Percentiles rank a stretch among this genome's conserved stretches.
Conservation (phyloP, 1,140 invertebrate species). For the Trinorchestia longiramus region DNA sequence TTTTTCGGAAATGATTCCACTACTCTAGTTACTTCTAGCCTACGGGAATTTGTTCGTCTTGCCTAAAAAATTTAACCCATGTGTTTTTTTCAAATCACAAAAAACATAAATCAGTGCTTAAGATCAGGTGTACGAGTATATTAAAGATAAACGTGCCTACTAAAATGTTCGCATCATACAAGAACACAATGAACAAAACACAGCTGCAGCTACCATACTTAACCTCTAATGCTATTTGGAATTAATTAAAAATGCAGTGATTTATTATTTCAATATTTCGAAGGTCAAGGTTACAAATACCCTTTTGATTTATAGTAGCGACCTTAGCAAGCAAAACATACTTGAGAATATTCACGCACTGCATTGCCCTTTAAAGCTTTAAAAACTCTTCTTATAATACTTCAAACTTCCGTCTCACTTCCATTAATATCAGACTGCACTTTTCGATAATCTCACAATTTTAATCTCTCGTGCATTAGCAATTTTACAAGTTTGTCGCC, state of each 20-base stretch:
- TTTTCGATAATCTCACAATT: not conserved
- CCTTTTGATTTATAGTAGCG: not conserved
- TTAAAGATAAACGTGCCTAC: not conserved
- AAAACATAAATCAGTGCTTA: not conserved
- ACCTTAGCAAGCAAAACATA: not conserved
- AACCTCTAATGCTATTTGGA: not conserved
- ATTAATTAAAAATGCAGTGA: not conserved
- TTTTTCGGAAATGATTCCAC: too few species aligned
- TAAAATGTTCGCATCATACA: not conserved
- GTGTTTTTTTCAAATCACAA: too few species aligned
- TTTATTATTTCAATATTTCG: not conserved
- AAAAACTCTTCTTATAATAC: not conserved
- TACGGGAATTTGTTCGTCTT: too few species aligned
- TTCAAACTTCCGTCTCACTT: not conserved
- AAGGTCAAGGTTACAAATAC: not conserved
- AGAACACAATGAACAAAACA: not conserved
- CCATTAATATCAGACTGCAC: not conserved
- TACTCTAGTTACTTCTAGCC: too few species aligned
- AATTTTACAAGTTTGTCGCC: not conserved
- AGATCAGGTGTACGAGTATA: not conserved
- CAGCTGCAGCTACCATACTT: not conserved
- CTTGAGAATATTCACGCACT: not conserved
- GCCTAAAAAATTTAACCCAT: too few species aligned
- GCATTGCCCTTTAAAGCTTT: too few species aligned
- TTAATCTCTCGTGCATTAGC: not conserved